A percentile compares a stretch with the other conserved stretches of the same genome.
Conservation (phyloP, 2,113 vertebrate species). For the Oenanthe oenanthe region DNA sequence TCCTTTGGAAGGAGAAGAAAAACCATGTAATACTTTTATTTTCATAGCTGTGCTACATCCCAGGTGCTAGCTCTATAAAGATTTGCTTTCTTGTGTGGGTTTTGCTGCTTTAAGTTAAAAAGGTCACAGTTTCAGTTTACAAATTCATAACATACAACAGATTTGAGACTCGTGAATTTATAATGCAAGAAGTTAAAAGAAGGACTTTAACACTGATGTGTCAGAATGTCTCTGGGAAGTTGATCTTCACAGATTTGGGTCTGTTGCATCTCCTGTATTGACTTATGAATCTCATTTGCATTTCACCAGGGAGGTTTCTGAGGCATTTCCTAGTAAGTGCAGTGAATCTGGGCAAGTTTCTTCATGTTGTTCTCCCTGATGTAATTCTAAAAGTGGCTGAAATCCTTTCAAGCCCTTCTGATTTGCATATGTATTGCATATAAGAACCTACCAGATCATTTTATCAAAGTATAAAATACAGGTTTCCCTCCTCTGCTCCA, state of each 20-base stretch:
- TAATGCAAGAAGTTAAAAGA: not conserved
- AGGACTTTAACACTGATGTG: not conserved
- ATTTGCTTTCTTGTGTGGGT: not conserved
- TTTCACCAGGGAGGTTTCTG: not conserved
- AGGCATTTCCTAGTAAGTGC: not conserved
- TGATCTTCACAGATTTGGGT: not conserved
- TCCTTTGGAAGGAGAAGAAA: not conserved
- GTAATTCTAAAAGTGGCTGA: not conserved
- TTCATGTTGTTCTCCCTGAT: not conserved
- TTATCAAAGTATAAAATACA: not conserved
- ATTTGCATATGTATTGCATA: not conserved
- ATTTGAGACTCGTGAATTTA: not conserved
- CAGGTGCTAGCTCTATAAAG: not conserved
- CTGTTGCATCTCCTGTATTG: not conserved
- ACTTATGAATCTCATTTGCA: not conserved
- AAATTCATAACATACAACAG: not conserved
- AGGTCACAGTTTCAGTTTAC: not conserved
- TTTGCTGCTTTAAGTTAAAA: not conserved
- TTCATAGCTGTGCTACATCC: not conserved
- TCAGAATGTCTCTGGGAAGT: not conserved
- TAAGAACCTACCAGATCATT: not conserved
- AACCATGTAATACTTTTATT: not conserved
- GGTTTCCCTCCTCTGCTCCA: not conserved
- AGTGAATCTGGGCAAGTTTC: not conserved
- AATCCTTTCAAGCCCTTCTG: not conserved